Conservation (phyloP, 2,113 vertebrate genomes). For the Crotalus horridus region DNA sequence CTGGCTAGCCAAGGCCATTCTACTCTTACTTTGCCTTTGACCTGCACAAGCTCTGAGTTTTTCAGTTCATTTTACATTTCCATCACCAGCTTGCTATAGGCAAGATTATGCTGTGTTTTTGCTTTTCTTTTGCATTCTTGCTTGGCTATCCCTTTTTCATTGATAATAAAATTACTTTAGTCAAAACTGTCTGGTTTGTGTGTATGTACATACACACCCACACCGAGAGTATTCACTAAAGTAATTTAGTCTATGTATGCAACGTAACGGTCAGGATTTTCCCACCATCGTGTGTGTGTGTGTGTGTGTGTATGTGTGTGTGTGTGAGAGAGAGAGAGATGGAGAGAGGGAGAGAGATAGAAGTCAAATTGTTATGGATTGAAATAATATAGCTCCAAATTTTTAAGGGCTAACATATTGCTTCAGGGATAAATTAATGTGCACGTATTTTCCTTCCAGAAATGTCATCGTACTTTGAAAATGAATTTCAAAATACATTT, state of each 20-base stretch:
- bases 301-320: neutral
- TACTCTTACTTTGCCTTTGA: neutral
- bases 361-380: constrained; percentile 12
- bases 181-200: neutral
- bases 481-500: constrained; percentile 9
- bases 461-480: neutral
- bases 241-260: neutral
- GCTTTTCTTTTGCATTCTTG: neutral
- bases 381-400: neutral
- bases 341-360: neutral
- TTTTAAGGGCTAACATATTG: neutral
- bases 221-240: neutral
- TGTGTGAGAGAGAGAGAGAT: too few species aligned
- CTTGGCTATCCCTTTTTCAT: neutral
- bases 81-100: neutral
- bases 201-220: neutral
- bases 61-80: neutral
- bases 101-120: neutral
- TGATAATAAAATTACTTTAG: constrained; percentile 28
- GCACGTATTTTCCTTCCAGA: neutral
- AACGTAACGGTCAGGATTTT: neutral
- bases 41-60: neutral
- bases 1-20: neutral
- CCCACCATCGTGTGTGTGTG: neutral
- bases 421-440: constrained; percentile 6